phyloP scores from a whole-genome alignment of 2,797 vertebrate genomes.

The Macroramphosus scolopax region DNA sequence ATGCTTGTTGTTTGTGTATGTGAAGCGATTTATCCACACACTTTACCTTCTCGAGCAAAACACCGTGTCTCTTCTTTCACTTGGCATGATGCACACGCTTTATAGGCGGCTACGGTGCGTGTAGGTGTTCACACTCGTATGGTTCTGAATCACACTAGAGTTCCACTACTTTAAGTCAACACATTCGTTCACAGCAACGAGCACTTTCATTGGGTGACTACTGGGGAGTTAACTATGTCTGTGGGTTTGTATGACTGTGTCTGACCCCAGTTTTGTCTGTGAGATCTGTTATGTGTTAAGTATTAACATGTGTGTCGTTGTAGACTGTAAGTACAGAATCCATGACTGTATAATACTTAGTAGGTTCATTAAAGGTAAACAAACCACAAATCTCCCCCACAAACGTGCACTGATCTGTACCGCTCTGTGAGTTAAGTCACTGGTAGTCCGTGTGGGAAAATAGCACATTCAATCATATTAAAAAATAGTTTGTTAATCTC shows the following conservation, averaged over 20 bases:
- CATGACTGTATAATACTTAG: neutral
- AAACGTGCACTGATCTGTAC: neutral
- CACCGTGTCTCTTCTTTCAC: too few species aligned
- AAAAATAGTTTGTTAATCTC: conserved; percentile 20
- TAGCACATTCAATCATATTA: conserved; percentile 8
- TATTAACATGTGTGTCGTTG: neutral
- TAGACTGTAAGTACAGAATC: neutral
- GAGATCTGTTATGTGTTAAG: conserved; percentile 1
- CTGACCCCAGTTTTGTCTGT: too few species aligned
- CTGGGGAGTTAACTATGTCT: neutral
- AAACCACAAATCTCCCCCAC: conserved; percentile 10
- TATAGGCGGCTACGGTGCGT: conserved; percentile 5
- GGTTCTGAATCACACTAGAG: neutral
- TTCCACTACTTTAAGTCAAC: conserved; percentile 2
- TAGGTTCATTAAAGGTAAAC: conserved; percentile 4
- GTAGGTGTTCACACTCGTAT: conserved; percentile 1
- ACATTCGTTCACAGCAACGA: conserved; percentile 2
- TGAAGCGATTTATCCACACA: conserved; percentile 15
- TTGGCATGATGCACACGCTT: conserved; percentile 1
- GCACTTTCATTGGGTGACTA: neutral
- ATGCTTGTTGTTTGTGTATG: conserved; percentile 65
- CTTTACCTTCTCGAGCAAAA: conserved; percentile 1
- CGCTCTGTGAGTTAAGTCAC: conserved; percentile 6
- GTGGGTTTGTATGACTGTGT: conserved; percentile 1
- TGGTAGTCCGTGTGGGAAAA: conserved; percentile 4